Conservation (phyloP, 2,888 invertebrate species). For the Busseola fusca region DNA sequence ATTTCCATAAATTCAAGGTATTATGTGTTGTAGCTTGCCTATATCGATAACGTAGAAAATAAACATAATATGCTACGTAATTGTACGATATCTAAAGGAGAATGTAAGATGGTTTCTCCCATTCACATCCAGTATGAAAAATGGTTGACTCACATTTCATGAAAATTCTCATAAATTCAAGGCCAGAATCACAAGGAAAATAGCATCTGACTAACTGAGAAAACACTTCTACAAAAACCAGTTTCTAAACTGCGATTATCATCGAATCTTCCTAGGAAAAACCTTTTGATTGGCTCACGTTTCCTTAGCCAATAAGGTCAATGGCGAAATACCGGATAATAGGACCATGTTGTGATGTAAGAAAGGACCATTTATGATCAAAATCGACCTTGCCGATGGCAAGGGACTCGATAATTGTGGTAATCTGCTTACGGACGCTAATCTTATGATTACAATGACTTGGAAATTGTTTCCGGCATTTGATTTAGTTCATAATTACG, state of each 20-base stretch:
- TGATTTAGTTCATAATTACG: conserved; percentile 26
- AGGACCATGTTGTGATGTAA: conserved; percentile 15
- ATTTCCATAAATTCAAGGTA: conserved; percentile 15
- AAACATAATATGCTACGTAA: neutral
- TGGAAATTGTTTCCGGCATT: conserved; percentile 36
- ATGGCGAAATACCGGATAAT: conserved; percentile 49
- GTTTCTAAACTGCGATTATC: conserved; percentile 30
- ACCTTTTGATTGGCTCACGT: neutral
- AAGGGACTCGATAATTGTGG: conserved; percentile 35
- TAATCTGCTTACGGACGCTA: conserved; percentile 25
- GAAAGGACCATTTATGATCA: conserved; percentile 34
- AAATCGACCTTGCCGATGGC: conserved; percentile 44
- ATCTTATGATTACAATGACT: conserved; percentile 35
- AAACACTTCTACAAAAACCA: conserved; percentile 27
- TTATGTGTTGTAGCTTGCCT: neutral
- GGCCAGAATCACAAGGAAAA: conserved; percentile 41
- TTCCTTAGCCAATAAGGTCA: conserved; percentile 45
- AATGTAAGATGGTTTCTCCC: neutral
- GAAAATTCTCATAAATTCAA: conserved; percentile 16
- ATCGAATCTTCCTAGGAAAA: conserved; percentile 29
- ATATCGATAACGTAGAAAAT: neutral
- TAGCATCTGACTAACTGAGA: conserved; percentile 1
- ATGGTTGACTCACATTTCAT: neutral
- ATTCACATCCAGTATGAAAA: neutral
- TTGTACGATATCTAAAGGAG: neutral